Percentiles rank a stretch among this genome's conserved stretches.
phyloP scores from a whole-genome alignment of 2,888 invertebrate species.

The Mythimna ferrago region DNA sequence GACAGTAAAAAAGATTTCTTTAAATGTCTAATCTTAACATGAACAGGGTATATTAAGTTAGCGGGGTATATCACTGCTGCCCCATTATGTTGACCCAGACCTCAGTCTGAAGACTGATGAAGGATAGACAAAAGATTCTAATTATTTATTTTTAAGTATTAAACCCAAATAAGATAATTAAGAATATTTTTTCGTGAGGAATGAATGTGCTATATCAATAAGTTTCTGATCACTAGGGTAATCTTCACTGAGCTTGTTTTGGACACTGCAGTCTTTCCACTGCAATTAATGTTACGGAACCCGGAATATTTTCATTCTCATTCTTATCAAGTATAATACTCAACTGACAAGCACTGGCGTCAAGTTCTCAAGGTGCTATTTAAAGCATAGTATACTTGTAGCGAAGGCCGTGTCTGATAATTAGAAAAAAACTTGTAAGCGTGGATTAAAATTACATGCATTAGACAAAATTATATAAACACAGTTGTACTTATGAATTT shows the following conservation, averaged over 20 bases:
- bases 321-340: conserved; percentile 31
- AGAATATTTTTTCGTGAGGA: conserved; percentile 35
- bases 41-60: conserved; percentile 4
- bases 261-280: conserved; percentile 9
- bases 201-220: conserved; percentile 56
- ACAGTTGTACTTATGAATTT: conserved; percentile 40
- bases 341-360: conserved; percentile 41
- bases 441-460: conserved; percentile 19
- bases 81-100: conserved; percentile 31
- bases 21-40: too few species aligned
- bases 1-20: too few species aligned
- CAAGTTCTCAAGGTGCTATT: conserved; percentile 72
- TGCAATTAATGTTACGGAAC: conserved; percentile 6
- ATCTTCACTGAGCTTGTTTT: conserved; percentile 24
- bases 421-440: conserved; percentile 37
- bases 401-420: conserved; percentile 52
- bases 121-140: conserved; percentile 55
- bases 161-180: conserved; percentile 54
- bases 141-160: conserved; percentile 65
- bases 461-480: conserved; percentile 18
- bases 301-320: conserved; percentile 1
- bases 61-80: conserved; percentile 53
- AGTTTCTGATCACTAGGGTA: conserved; percentile 54
- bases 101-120: conserved; percentile 55
- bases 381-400: conserved; percentile 71